Evolutionary conservation across 2,888 invertebrate genomes (phyloP).

Genomic region (Neoascia interrupta): DNA sequence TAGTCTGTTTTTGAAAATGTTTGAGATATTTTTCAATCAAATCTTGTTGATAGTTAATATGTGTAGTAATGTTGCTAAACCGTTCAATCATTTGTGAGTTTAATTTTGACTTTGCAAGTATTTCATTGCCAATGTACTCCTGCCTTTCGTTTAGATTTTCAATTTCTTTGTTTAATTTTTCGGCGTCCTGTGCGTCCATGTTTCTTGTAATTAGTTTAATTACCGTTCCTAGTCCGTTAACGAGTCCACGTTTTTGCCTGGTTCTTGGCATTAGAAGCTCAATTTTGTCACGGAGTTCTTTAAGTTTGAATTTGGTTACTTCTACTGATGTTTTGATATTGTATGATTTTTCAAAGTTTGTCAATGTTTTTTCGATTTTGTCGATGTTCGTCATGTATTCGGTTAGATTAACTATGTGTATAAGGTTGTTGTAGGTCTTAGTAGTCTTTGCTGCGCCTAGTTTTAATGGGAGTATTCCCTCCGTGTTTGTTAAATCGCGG

Average conservation of each 20-base stretch:
- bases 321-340: neutral
- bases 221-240: neutral
- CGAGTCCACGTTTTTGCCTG: constrained; percentile 37
- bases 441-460: neutral
- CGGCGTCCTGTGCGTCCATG: constrained; percentile 31
- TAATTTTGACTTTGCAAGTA: no score
- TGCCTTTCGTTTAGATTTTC: constrained; percentile 16
- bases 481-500: neutral
- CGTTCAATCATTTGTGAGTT: constrained; percentile 8
- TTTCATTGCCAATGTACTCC: no score
- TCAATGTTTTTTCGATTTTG: neutral
- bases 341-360: neutral
- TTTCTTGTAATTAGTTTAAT: constrained; percentile 47
- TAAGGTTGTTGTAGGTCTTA: neutral
- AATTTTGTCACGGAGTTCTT: constrained; percentile 13
- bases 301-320: constrained; percentile 3
- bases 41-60: constrained; percentile 12
- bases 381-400: neutral
- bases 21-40: neutral
- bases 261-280: constrained; percentile 2
- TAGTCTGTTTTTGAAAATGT: neutral
- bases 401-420: neutral
- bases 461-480: neutral
- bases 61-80: constrained; percentile 18
- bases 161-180: constrained; percentile 24